These are phyloP conservation scores for Sylvilagus floridanus DNA, from an alignment of 2,797 vertebrate genomes.

Conservation along the genomic window DNA sequence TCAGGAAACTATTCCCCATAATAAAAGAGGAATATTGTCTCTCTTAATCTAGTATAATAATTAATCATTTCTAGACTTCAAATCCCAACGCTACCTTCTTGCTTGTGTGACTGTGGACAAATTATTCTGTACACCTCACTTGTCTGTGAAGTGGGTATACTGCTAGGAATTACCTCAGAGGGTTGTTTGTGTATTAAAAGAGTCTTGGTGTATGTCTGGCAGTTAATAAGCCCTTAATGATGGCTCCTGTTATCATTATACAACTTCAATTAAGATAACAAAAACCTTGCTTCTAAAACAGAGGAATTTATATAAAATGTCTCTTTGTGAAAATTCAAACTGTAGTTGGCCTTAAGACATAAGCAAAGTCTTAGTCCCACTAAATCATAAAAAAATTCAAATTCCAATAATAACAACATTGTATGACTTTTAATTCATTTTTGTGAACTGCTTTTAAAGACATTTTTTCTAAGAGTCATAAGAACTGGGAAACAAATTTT, in stretches of 20 bases:
- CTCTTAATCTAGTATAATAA: not conserved
- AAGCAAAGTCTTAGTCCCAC: not conserved
- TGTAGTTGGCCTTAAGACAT: constrained; percentile 47
- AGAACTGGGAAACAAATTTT: constrained; percentile 33
- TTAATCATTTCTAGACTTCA: constrained; percentile 2
- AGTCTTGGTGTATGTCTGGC: not conserved
- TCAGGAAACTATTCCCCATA: constrained; percentile 39
- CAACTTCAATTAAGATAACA: not conserved
- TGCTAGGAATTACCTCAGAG: not conserved
- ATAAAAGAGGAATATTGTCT: constrained; percentile 40
- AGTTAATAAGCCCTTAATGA: constrained; percentile 53
- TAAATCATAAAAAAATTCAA: constrained; percentile 39
- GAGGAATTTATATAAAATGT: constrained; percentile 30
- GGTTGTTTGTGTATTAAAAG: not conserved
- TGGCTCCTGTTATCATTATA: constrained; percentile 32
- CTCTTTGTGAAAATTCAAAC: constrained; percentile 44
- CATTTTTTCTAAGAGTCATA: constrained; percentile 31
- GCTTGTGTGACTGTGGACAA: not conserved
- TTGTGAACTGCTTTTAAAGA: constrained; percentile 58
- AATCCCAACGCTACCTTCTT: constrained; percentile 23
- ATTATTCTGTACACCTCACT: constrained; percentile 31
- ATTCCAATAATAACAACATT: constrained; percentile 54
- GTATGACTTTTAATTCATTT: constrained; percentile 55
- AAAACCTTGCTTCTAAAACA: constrained; percentile 63
- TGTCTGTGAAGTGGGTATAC: constrained; percentile 22